Percentiles rank a stretch among this genome's conserved stretches.
Evolutionary conservation across 1,140 invertebrate species (phyloP).

Genomic region (Microplitis demolitor): DNA sequence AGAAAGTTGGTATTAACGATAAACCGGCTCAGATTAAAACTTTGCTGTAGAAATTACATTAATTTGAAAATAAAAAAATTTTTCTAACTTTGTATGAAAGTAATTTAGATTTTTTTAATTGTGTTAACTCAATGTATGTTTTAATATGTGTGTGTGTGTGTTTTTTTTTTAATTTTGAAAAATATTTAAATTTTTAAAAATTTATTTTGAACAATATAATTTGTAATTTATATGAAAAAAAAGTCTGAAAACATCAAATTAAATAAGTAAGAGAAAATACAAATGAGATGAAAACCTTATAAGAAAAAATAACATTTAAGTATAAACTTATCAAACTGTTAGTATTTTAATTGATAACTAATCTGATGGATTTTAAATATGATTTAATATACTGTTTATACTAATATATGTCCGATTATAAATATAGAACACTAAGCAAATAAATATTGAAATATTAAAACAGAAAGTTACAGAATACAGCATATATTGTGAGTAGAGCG

Average conservation of each 20-base stretch:
- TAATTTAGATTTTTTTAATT: no score
- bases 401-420: no score
- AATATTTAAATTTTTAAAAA: not conserved
- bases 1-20: constrained; percentile 1
- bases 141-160: no score
- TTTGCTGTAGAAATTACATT: constrained; percentile 12
- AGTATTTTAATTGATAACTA: no score
- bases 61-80: constrained; percentile 8
- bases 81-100: not conserved
- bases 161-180: no score
- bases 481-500: not conserved
- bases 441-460: not conserved
- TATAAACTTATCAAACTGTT: no score
- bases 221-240: not conserved
- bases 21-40: constrained; percentile 3
- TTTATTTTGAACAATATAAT: constrained; percentile 1
- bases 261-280: not conserved
- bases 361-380: no score
- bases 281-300: not conserved
- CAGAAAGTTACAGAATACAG: not conserved
- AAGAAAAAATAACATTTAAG: not conserved
- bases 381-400: not conserved
- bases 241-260: not conserved
- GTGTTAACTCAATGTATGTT: no score
- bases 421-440: not conserved